A percentile compares a stretch with the other conserved stretches of the same genome.
These are phyloP conservation scores for Chelon auratus DNA, from an alignment of 2,797 vertebrate genomes.

Conservation along the genomic window DNA sequence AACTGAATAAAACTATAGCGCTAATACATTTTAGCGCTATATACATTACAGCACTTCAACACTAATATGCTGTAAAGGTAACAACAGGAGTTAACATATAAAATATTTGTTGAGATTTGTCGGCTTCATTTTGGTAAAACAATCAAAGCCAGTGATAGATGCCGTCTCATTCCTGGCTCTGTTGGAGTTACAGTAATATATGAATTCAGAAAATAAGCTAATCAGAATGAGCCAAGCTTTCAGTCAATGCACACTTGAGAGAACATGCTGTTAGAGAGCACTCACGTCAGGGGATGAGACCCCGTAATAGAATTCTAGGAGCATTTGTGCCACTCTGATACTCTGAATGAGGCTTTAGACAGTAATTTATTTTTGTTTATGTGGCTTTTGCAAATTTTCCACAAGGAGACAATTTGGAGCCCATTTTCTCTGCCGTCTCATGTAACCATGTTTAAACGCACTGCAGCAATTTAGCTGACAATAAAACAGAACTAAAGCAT, in stretches of 20 bases:
- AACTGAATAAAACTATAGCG: conserved; percentile 2
- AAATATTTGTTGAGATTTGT: conserved; percentile 52
- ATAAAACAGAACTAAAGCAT: conserved; percentile 31
- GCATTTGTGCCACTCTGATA: conserved; percentile 50
- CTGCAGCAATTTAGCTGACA: conserved; percentile 30
- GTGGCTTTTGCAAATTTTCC: conserved; percentile 36
- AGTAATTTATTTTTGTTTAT: conserved; percentile 48
- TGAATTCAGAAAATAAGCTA: conserved; percentile 37
- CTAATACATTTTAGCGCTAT: conserved; percentile 35
- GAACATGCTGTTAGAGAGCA: conserved; percentile 45
- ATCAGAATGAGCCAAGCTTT: conserved; percentile 31
- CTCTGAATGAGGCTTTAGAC: conserved; percentile 36
- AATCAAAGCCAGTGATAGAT: conserved; percentile 29
- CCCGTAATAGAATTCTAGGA: conserved; percentile 38
- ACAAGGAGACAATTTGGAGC: conserved; percentile 36
- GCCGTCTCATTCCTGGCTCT: conserved; percentile 20
- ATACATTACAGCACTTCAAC: conserved; percentile 30
- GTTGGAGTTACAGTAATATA: conserved; percentile 29
- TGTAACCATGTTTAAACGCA: conserved; percentile 29
- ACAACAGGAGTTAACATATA: conserved; percentile 30
- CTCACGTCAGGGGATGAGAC: conserved; percentile 30
- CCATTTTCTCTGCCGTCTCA: conserved; percentile 44
- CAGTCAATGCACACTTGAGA: conserved; percentile 29
- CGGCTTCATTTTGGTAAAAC: conserved; percentile 23
- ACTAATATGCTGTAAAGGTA: conserved; percentile 39